Conservation (phyloP, 2,113 vertebrate species). For the Paracanthobrama guichenoti region DNA sequence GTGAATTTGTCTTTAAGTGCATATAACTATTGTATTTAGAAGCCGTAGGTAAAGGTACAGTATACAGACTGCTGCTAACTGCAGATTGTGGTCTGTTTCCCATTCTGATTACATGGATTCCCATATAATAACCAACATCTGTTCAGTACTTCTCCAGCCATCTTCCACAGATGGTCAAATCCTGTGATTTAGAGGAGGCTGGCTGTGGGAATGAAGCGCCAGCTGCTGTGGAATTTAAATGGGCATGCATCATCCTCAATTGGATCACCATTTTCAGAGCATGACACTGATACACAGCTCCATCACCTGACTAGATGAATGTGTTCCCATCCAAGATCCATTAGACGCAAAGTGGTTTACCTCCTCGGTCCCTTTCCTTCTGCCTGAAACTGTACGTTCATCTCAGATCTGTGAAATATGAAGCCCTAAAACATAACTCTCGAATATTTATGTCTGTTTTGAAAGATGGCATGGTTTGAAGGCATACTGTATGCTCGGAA, state of each 20-base stretch:
- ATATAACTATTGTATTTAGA: not conserved
- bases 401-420: constrained; percentile 1
- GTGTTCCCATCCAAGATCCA: not conserved
- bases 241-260: constrained; percentile 13
- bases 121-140: constrained; percentile 67
- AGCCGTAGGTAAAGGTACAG: not conserved
- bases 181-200: constrained; percentile 47
- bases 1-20: not conserved
- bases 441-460: constrained; percentile 15
- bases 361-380: not conserved
- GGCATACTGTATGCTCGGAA: not conserved
- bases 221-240: constrained; percentile 57
- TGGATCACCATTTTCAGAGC: constrained; percentile 29
- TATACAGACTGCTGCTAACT: constrained; percentile 29
- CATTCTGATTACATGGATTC: constrained; percentile 35
- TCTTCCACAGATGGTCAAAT: constrained; percentile 56
- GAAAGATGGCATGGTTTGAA: constrained; percentile 25
- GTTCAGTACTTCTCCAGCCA: constrained; percentile 51
- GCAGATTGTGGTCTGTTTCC: constrained; percentile 30
- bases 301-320: constrained; percentile 9
- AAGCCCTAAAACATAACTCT: not conserved
- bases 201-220: constrained; percentile 56
- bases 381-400: not conserved
- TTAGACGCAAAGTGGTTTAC: not conserved
- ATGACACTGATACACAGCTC: constrained; percentile 29